Evolutionary conservation across 1,140 invertebrate genomes (phyloP), one percentile per base, ranked within the genome.

Genomic region (Ips typographus): DNA sequence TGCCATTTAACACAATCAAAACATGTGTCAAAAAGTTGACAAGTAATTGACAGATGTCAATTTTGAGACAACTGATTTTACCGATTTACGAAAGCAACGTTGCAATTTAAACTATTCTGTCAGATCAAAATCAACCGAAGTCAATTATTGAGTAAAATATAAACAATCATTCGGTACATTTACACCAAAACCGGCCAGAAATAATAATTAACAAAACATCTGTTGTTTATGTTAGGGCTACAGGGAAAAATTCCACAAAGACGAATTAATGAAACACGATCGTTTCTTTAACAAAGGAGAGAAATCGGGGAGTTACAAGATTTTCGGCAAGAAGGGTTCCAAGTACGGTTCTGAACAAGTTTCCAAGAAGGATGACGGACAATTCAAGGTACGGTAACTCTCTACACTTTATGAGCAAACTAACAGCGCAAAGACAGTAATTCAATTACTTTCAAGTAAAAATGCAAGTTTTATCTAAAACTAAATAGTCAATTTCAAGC

Each of bases 171-270:
- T 0, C 22, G 22, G 22, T 22, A 22, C 22, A 22, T 22, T 22
- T 22, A 22, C 44, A 3, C 7, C 44, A 6, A 49, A 49, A 49
- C 22, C 44, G 22, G 2, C 44, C 44, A 49, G 1, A 49, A 49
- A 49, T 49, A 8, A 22, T 22, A 6, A 49, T 3, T 3, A 6
- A 3, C 3, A 37, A 47, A 47, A 47, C 1, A 49, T 49, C 1
- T 22, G 1, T 22, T 22, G 53, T 4, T 42, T 47, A 55, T 72
- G 70, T 64, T 64, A 79, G 78, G 78, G 77, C n/a, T 79, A 74
- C 69, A 71, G 70, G 47, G 76, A 79, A 65, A 73, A 76, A 57
- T 79, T 77, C 60, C 78, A 78, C 58, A 79, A 79, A 58, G 77
- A 78, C 57, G 78, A 79, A 71, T 68, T 75, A 5, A 77, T 74